phyloP scores from a whole-genome alignment of 2,888 invertebrate species.

The Sicus ferrugineus region DNA sequence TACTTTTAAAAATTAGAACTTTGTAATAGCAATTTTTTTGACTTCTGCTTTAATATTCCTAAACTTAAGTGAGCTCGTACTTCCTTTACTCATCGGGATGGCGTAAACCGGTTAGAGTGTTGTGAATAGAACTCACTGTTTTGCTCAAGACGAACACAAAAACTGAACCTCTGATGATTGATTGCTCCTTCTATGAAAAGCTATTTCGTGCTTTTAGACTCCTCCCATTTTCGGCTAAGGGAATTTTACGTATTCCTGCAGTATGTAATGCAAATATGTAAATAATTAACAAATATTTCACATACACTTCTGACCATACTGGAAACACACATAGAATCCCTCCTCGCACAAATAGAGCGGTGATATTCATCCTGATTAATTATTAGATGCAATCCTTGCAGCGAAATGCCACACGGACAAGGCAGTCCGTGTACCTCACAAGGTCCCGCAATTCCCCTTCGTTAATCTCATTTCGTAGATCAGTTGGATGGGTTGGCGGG shows the following conservation, averaged over 20 bases:
- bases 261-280: slow-evolving; percentile 14
- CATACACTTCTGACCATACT: not conserved
- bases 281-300: slow-evolving; percentile 8
- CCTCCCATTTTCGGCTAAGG: not conserved
- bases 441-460: slow-evolving; percentile 11
- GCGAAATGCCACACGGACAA: slow-evolving; percentile 12
- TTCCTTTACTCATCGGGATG: too few relatives aligned
- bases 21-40: too few relatives aligned
- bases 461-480: slow-evolving; percentile 6
- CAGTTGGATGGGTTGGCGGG: not conserved
- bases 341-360: slow-evolving; percentile 29
- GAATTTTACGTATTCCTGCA: not conserved
- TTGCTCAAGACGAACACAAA: too few relatives aligned
- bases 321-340: slow-evolving; percentile 5
- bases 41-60: too few relatives aligned
- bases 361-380: slow-evolving; percentile 38
- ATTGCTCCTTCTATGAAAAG: slow-evolving; percentile 9
- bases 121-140: too few relatives aligned
- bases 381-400: slow-evolving; percentile 37
- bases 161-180: too few relatives aligned
- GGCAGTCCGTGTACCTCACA: slow-evolving; percentile 1
- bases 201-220: not conserved
- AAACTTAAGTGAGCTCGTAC: too few relatives aligned
- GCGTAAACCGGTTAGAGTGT: too few relatives aligned
- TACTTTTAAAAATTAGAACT: too few relatives aligned